Base-by-base conservation (phyloP, 2,113 vertebrate genomes). In the Centropus unirufus region DNA sequence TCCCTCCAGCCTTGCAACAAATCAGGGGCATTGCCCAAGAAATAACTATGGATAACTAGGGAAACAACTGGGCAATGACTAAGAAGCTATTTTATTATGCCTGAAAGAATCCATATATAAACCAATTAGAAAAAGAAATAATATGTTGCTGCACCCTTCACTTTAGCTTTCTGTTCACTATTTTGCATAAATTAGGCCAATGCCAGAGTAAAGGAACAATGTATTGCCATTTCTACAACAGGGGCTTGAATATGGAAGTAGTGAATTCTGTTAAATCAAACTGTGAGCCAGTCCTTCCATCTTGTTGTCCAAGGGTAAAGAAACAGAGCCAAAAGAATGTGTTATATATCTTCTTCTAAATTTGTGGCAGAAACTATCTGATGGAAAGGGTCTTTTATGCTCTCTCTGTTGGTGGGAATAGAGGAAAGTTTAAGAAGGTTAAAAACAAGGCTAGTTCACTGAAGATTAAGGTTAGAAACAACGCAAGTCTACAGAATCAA, bases 21-120 rank as follows among this genome's bases (percentile, higher is more conserved):
- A 91, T 78, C 87, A 92, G 69, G 82, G 39, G 18, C 57, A 79
- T 67, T 70, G 40, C 66, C 58, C 84, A 47, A 87, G 54, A 94
- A 84, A 84, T 69, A 11, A 21, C 46, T 81, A 14, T 49, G 68
- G 29, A 63, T 83, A 94, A 92, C 59, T 59, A 64, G 32, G 68
- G 54, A 92, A 90, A 85, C 74, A 87, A 73, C 64, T 55, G 27
- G 57, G 58, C 90, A 88, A 55, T 83, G 0, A 64, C 34, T 39
- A 76, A 79, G 54, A 63, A 80, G 30, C 5, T 86, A 26, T 61
- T 95, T 83, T 90, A 29, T 49, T 82, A 59, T 36, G 32, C 63
- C 27, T 66, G 47, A 4, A 7, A 83, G 59, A 70, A 80, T n/a
- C 19, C 34, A 73, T 76, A 76, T 66, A 57, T 11, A 63, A 79